Base-by-base conservation (phyloP, 53 echinoderm and acorn worm genomes). In the Antedon mediterranea region DNA sequence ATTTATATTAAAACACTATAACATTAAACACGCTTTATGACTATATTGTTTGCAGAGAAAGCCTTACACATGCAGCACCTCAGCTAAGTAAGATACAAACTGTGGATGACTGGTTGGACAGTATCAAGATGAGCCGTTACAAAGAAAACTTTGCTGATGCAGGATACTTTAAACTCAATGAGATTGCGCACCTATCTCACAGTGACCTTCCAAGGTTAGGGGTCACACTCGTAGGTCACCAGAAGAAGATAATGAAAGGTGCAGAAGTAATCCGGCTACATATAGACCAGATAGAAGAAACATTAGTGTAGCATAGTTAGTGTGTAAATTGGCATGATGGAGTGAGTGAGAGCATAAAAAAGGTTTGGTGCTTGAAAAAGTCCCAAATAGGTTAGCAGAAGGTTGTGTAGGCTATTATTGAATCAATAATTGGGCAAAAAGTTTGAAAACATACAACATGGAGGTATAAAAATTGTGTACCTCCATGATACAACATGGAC, bases 121-220 rank as follows among this genome's bases (percentile, higher is more conserved):
- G 88, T 87, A 87, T 95, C 85, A 95, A 95, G 86, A 95, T 95
- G 97, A 85, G 87, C n/a, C 83, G 97, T 42, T 95, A 95, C 89
- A 92, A 89, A 84, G 89, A 95, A 71, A 87, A 87, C 74, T 95
- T 95, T 73, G 79, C 85, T 31, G 80, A 92, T 29, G 91, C 97
- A 3, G 97, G 97, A 72, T 95, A 89, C 75, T 87, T 92, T 29
- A 87, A 92, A 13, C 89, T 95, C 27, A 88, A 89, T 76, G 97
- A 92, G 78, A 89, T 95, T 43, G 91, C 91, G 32, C 85, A 84
- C 23, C 82, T 95, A 34, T 87, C 91, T 13, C 97, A 89, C 82
- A 87, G 87, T 34, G 97, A 95, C 84, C 85, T 92, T n/a, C 97
- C 91, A 20, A 73, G 91, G 71, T 87, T 95, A 44, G 97, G 97